A percentile compares a stretch with the other conserved stretches of the same genome.
phyloP scores from a whole-genome alignment of 2,113 vertebrate species.

The Hippoglossus stenolepis region DNA sequence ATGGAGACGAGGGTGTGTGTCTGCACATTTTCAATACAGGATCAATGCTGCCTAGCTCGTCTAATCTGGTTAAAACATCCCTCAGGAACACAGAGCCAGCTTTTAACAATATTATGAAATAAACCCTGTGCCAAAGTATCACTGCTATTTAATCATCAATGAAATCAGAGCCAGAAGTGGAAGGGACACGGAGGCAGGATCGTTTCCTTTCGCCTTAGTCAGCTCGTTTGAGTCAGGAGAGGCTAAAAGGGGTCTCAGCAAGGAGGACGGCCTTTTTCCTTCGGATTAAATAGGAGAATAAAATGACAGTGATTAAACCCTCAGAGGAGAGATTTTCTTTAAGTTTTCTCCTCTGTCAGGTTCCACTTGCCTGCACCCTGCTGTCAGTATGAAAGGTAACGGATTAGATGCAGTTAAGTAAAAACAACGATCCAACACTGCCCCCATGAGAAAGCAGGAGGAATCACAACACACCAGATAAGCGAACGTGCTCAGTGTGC shows the following conservation, averaged over 20 bases:
- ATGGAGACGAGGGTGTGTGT: not conserved
- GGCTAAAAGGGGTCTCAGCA: constrained; percentile 29
- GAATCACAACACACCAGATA: constrained; percentile 14
- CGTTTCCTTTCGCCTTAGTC: constrained; percentile 38
- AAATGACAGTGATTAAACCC: constrained; percentile 35
- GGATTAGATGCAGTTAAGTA: not conserved
- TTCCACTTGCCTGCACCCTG: constrained; percentile 6
- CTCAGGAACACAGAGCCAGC: constrained; percentile 24
- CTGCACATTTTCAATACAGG: constrained; percentile 17
- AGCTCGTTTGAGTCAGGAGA: constrained; percentile 38
- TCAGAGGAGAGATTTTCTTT: constrained; percentile 21
- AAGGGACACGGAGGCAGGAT: constrained; percentile 7
- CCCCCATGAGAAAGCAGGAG: constrained; percentile 37
- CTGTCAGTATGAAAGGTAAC: not conserved
- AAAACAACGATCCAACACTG: constrained; percentile 34
- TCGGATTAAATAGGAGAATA: constrained; percentile 29
- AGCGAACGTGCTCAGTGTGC: too few relatives aligned
- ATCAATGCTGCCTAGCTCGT: constrained; percentile 20
- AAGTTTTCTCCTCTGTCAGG: constrained; percentile 2
- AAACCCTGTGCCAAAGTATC: constrained; percentile 48
- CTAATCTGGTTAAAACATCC: constrained; percentile 50
- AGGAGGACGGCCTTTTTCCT: not conserved
- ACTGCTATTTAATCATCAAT: constrained; percentile 36
- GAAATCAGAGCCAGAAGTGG: constrained; percentile 26
- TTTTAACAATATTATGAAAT: constrained; percentile 59